Evolutionary conservation across 2,113 vertebrate genomes (phyloP).

Genomic region (Cnemophilus loriae): DNA sequence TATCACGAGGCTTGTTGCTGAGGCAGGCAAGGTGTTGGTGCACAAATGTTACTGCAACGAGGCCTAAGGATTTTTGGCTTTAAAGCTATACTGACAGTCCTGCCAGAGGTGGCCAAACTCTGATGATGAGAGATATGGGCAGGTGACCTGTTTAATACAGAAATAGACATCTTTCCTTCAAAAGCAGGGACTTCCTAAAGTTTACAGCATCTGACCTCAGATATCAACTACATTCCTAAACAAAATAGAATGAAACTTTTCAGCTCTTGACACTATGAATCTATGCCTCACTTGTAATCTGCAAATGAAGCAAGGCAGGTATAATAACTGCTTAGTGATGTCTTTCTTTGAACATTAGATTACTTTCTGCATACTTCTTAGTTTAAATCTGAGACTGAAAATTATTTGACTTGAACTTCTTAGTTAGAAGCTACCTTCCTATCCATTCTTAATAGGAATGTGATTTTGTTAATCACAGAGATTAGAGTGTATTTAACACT

Average conservation of each 20-base stretch:
- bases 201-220: neutral
- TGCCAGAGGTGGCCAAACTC: neutral
- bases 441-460: neutral
- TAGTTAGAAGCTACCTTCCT: neutral
- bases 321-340: neutral
- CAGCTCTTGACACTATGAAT: neutral
- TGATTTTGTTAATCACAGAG: neutral
- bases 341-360: neutral
- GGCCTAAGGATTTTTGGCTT: neutral
- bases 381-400: neutral
- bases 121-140: fast-evolving
- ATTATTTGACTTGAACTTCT: neutral
- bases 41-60: neutral
- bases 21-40: neutral
- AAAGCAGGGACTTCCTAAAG: neutral
- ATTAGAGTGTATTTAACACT: neutral
- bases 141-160: neutral
- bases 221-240: neutral
- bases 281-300: neutral
- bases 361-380: neutral
- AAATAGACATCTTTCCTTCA: neutral
- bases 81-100: neutral
- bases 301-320: neutral
- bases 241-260: neutral
- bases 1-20: neutral